A percentile compares a stretch with the other conserved stretches of the same genome.
These are phyloP conservation scores for Mormoops blainvillei DNA, from an alignment of 2,113 vertebrate species.

Conservation along the genomic window DNA sequence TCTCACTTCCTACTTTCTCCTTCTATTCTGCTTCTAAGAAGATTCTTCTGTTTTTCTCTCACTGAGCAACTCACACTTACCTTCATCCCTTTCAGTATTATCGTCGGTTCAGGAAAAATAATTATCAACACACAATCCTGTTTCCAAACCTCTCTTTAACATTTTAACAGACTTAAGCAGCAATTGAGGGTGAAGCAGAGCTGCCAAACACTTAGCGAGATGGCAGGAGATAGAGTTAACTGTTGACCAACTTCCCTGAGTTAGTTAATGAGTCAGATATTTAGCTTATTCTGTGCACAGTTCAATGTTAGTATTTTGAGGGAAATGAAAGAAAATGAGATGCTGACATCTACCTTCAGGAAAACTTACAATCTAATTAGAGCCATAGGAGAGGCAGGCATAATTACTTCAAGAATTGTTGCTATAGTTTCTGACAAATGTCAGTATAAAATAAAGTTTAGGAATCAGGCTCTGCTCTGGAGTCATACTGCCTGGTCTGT, in stretches of 20 bases:
- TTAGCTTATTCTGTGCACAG: background rate
- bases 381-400: background rate
- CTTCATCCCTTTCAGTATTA: background rate
- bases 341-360: background rate
- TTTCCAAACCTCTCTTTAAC: constrained; percentile 4
- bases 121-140: background rate
- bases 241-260: background rate
- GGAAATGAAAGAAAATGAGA: constrained; percentile 32
- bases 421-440: background rate
- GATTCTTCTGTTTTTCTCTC: background rate
- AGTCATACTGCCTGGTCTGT: background rate
- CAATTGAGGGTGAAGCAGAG: background rate
- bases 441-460: background rate
- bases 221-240: constrained; percentile 18
- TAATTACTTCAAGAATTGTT: background rate
- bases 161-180: constrained; percentile 28
- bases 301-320: constrained; percentile 21
- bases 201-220: constrained; percentile 10
- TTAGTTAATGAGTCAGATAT: background rate
- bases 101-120: background rate
- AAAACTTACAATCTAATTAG: background rate
- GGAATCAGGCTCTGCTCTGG: background rate
- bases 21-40: background rate
- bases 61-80: background rate
- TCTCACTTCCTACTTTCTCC: background rate